Percentiles rank a stretch among this genome's conserved stretches.
These are phyloP conservation scores for Linnaemya tessellans DNA, from an alignment of 2,888 invertebrate genomes.

Conservation along the genomic window DNA sequence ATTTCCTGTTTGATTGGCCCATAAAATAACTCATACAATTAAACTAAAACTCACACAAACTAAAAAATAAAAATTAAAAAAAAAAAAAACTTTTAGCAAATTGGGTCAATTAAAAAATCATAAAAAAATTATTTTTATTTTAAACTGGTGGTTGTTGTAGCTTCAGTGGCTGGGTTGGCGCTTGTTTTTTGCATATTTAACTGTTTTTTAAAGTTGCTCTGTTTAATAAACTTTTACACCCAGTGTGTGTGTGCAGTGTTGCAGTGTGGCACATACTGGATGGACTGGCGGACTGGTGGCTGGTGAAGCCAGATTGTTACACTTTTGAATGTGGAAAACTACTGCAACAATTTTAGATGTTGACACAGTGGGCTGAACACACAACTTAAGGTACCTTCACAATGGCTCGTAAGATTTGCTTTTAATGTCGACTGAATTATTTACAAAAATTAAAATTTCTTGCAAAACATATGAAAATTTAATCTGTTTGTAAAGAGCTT, in stretches of 20 bases:
- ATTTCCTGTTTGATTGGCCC: conserved; percentile 54
- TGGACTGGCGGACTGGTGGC: conserved; percentile 6
- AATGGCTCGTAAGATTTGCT: background rate
- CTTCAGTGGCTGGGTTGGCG: conserved; percentile 6
- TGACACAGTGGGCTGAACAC: conserved; percentile 3
- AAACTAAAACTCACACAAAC: conserved; percentile 12
- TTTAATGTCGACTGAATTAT: background rate
- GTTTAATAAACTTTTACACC: conserved; percentile 53
- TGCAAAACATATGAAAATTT: background rate
- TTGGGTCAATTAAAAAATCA: conserved; percentile 72
- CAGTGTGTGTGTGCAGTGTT: conserved; percentile 15
- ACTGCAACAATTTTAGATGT: background rate
- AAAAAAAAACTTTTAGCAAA: conserved; percentile 55
- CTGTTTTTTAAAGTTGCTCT: conserved; percentile 50
- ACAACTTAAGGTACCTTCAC: too few species aligned
- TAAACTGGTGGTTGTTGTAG: conserved; percentile 26
- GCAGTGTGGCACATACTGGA: conserved; percentile 15
- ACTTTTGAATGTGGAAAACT: background rate
- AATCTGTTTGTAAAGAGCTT: background rate
- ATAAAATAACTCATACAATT: conserved; percentile 51
- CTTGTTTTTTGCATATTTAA: conserved; percentile 51
- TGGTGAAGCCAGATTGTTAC: conserved; percentile 1
- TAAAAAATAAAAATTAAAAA: conserved; percentile 10
- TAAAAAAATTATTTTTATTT: conserved; percentile 55
- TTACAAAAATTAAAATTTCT: background rate